Percentiles rank a stretch among this genome's conserved stretches.
Evolutionary conservation across 2,888 invertebrate genomes (phyloP).

Genomic region (Phorcus lineatus): DNA sequence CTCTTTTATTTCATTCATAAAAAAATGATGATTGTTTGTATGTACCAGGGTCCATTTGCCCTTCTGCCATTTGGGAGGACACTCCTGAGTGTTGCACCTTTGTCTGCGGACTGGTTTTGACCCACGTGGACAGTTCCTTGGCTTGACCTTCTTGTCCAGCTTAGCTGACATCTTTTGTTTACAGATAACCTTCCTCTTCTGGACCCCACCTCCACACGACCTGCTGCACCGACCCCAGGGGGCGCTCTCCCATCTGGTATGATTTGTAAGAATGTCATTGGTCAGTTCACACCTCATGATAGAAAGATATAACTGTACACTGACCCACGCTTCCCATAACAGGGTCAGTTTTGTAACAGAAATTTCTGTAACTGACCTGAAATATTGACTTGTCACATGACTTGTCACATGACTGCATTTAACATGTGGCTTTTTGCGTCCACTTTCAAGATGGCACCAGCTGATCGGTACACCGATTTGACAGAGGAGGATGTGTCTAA

Average conservation of each 20-base stretch:
- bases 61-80: constrained; percentile 86
- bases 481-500: too few relatives aligned
- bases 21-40: neutral
- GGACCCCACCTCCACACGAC: constrained; percentile 81
- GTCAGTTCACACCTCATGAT: neutral
- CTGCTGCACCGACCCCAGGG: constrained; percentile 78
- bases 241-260: constrained; percentile 53
- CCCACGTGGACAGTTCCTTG: constrained; percentile 47
- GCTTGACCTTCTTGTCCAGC: constrained; percentile 43
- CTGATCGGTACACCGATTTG: too few relatives aligned
- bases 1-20: too few relatives aligned
- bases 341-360: too few relatives aligned
- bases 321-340: too few relatives aligned
- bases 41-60: constrained; percentile 85
- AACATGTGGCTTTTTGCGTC: too few relatives aligned
- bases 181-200: constrained; percentile 81
- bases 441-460: too few relatives aligned
- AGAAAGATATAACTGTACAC: too few relatives aligned
- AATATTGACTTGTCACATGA: too few relatives aligned
- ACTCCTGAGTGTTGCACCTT: constrained; percentile 63
- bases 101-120: constrained; percentile 52
- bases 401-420: too few relatives aligned
- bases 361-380: too few relatives aligned
- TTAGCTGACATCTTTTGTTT: constrained; percentile 64
- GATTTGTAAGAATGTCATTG: too few relatives aligned